These are phyloP conservation scores for Petrocephalus zakoni DNA, from an alignment of 2,113 vertebrate species.

Conservation along the genomic window DNA sequence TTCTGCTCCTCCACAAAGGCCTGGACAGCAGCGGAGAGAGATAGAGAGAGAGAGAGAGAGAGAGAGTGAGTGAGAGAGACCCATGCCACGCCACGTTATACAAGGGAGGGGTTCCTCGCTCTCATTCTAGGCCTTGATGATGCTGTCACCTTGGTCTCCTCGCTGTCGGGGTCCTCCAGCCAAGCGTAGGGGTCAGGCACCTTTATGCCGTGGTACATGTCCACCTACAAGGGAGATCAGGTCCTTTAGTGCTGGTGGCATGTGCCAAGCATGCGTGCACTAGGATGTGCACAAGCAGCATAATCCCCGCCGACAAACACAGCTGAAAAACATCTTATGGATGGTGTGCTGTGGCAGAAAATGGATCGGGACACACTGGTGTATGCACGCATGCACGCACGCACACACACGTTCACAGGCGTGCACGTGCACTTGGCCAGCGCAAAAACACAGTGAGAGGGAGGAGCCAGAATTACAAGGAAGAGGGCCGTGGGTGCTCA, in stretches of 20 bases:
- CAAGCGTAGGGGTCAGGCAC: conserved; percentile 57
- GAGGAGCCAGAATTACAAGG: background rate
- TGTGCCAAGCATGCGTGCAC: background rate
- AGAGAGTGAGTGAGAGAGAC: background rate
- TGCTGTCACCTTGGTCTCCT: conserved; percentile 56
- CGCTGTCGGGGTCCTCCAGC: conserved; percentile 60
- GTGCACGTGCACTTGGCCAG: too few relatives aligned
- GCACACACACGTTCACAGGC: background rate
- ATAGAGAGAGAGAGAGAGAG: background rate
- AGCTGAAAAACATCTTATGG: background rate
- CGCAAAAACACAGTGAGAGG: background rate
- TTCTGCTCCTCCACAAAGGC: conserved; percentile 67
- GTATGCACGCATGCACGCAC: background rate
- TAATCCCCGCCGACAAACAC: background rate
- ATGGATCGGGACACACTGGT: background rate
- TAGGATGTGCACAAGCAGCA: background rate
- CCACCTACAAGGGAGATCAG: conserved; percentile 43
- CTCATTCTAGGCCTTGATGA: background rate
- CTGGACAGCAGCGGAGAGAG: conserved; percentile 35
- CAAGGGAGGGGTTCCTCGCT: background rate
- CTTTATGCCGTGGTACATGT: conserved; percentile 57
- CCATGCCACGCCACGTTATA: too few relatives aligned
- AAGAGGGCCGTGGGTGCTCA: background rate
- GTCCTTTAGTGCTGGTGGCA: background rate
- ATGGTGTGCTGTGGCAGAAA: too few relatives aligned